Evolutionary conservation across 2,797 vertebrate genomes (phyloP), one percentile per base, ranked within the genome.

Genomic region (Borostomias antarcticus): DNA sequence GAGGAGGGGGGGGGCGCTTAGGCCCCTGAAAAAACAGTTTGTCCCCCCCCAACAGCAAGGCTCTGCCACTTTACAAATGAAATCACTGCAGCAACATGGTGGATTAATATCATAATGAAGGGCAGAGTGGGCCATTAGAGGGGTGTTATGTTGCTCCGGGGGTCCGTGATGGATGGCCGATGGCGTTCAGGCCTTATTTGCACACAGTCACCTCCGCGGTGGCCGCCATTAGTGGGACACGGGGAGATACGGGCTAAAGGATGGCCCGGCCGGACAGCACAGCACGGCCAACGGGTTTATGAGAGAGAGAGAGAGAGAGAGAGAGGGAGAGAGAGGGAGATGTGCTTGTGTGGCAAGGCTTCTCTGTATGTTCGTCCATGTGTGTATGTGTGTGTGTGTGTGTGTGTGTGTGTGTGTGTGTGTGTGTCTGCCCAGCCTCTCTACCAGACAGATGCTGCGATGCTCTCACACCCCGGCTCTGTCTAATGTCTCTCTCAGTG

Each of bases 131-230:
- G 92, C 94, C 94, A 96, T 96, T 96, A 96, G 93, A 92, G 93
- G 87, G 92, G 93, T 93, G 92, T 95, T 95, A 96, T 96, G 93
- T 94, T 94, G 94, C 95, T 95, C 94, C 91, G 86, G 94, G 95
- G 94, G 94, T 91, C 89, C 80, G 89, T 95, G 95, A 97, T 96
- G 93, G 94, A 96, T 95, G 93, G 90, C 93, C 92, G 86, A 91
- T 89, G 92, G 93, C 91, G 91, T 89, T 84, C 82, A 90, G 87
- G 92, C 92, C 94, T 95, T 95, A 94, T 95, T 95, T 95, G 93
- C 93, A 91, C 93, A 95, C 91, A 93, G 93, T 95, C 94, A 95
- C 94, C 95, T 95, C 95, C 95, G 94, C 86, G 92, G 94, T 94
- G 91, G 93, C 92, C 90, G 89, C 95, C 95, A 96, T 95, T 95